Conservation (phyloP, 2,797 vertebrate genomes). For the Myotis myotis region DNA sequence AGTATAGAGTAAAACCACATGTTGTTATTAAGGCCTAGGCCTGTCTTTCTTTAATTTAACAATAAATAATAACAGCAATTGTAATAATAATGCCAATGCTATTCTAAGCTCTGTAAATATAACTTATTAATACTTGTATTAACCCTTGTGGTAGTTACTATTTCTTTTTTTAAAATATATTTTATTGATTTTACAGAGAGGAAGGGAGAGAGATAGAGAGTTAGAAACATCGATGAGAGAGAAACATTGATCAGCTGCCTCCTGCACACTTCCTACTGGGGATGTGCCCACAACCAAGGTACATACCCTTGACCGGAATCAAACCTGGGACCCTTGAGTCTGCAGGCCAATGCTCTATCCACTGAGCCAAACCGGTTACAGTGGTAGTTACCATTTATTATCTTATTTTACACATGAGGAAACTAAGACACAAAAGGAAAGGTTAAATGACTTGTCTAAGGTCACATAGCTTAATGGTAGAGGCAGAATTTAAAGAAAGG, state of each 20-base stretch:
- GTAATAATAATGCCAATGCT: neutral
- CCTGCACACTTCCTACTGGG: no score
- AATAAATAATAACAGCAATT: neutral
- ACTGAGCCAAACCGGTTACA: no score
- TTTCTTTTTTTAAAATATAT: neutral
- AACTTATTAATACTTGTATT: neutral
- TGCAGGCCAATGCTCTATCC: no score
- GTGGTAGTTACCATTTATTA: neutral
- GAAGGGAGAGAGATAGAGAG: no score
- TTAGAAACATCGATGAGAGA: no score
- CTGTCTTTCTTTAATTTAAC: slow-evolving; percentile 7
- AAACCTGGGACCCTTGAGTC: no score
- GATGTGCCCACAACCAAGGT: no score
- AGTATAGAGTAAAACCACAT: neutral
- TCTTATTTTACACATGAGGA: neutral
- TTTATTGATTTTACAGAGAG: no score
- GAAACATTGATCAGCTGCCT: no score
- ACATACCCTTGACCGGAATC: no score
- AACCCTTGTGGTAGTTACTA: neutral
- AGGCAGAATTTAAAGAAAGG: neutral
- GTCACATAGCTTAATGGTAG: neutral
- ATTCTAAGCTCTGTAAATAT: neutral
- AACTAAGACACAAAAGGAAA: neutral
- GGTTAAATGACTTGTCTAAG: neutral
- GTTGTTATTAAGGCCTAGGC: neutral